phyloP scores from a whole-genome alignment of 2,797 vertebrate genomes.

The Avahi laniger region DNA sequence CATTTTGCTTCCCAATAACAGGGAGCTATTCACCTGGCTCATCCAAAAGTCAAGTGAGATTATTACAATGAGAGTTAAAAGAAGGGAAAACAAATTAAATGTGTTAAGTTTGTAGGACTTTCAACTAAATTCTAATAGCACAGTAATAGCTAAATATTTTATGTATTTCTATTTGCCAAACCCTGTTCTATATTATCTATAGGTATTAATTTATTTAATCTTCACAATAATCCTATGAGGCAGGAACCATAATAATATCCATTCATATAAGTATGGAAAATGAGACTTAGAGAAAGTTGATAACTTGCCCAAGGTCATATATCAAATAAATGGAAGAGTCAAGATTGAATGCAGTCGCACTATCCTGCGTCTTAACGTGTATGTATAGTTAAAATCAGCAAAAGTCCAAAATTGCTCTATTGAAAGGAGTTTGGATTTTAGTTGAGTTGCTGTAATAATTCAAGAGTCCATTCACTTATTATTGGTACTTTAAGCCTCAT shows the following conservation, averaged over 20 bases:
- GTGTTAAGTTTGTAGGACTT: background rate
- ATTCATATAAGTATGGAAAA: conserved; percentile 17
- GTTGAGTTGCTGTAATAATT: background rate
- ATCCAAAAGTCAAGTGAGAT: conserved; percentile 6
- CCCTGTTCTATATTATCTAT: background rate
- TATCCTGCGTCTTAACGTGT: background rate
- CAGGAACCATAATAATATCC: background rate
- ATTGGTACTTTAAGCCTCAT: background rate
- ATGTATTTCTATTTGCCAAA: conserved; percentile 22
- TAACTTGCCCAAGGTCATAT: background rate
- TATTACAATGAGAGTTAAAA: background rate
- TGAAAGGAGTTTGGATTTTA: background rate
- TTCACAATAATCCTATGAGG: background rate
- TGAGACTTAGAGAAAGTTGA: background rate
- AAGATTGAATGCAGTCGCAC: background rate
- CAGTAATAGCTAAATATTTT: conserved; percentile 3
- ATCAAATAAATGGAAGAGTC: background rate
- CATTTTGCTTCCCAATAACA: background rate
- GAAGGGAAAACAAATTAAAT: background rate
- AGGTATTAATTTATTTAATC: background rate
- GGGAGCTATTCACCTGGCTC: background rate
- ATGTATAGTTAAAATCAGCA: background rate
- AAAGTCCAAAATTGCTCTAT: background rate
- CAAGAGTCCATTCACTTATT: background rate
- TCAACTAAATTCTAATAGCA: conserved; percentile 5